Conservation (phyloP, 2,888 invertebrate genomes). For the Campaea margaritaria region DNA sequence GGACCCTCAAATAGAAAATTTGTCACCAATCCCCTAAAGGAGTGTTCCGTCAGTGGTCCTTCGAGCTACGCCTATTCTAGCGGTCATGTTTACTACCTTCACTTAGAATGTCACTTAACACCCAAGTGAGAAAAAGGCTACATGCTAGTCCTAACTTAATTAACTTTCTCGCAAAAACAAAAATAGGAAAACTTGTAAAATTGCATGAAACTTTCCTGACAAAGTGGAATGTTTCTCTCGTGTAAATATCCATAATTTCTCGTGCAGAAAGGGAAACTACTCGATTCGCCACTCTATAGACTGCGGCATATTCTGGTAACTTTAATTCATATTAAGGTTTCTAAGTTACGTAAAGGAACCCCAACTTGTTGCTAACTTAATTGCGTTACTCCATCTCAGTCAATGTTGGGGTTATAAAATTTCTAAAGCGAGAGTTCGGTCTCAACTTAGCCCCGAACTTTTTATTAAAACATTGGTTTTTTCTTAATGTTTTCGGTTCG, state of each 20-base stretch:
- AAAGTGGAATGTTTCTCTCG: neutral
- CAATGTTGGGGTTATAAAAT: constrained; percentile 21
- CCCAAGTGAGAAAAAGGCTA: too few species aligned
- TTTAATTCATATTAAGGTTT: constrained; percentile 19
- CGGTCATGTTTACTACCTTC: too few species aligned
- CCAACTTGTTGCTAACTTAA: constrained; percentile 22
- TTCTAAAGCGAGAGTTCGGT: constrained; percentile 14
- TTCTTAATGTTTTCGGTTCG: neutral
- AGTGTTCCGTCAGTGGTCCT: too few species aligned
- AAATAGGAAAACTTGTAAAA: too few species aligned
- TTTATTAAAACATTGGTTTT: constrained; percentile 18
- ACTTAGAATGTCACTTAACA: too few species aligned
- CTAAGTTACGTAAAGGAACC: constrained; percentile 19
- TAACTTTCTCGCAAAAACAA: too few species aligned
- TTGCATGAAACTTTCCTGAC: neutral
- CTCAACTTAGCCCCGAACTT: constrained; percentile 19
- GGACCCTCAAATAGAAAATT: too few species aligned
- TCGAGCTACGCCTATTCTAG: too few species aligned
- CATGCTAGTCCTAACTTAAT: too few species aligned
- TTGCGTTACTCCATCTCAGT: constrained; percentile 12
- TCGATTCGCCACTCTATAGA: neutral
- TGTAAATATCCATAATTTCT: neutral
- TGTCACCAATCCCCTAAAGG: too few species aligned
- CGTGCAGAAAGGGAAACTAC: neutral
- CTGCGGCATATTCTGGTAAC: constrained; percentile 5